Base-by-base conservation (phyloP, 2,797 vertebrate species). In the Chrosomus eos region DNA sequence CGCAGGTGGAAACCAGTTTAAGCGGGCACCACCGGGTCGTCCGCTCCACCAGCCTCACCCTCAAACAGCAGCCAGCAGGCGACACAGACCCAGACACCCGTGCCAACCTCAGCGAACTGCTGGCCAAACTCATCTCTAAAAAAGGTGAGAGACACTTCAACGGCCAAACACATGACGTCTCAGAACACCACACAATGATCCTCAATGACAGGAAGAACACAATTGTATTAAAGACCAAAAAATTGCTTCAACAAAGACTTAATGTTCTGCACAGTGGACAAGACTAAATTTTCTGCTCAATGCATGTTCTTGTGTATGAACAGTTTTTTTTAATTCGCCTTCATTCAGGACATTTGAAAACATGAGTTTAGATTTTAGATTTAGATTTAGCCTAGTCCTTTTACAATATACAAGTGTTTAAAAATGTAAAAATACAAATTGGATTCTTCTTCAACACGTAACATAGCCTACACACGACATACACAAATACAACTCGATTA, bases 111-210 rank as follows among this genome's bases (percentile, higher is more conserved):
- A 95, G 95, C 0, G 95, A 96, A 76, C 92, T 98, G 89, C 92
- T 99, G 88, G 96, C 97, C 83, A 97, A 95, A 91, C 97, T 98
- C 79, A 96, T 99, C 87, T 97, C 94, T 88, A 95, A 96, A 87
- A 99, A 97, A 98, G 97, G 98, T 99, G 90, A 86, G 67, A 45
- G 21, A 43, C 28, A 48, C 9, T 48, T 71, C 1, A 71, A 68
- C 1, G 0, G 8, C 51, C 23, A 68, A 68, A 75, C 26, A n/a
- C 38, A 79, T 31, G 18, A n/a, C 8, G 18, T 58, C 4, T 58
- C 23, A 26, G 53, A 7, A 21, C 18, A 38, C 16, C 5, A 62
- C 3, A 74, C 51, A 31, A 64, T 19, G 19, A 23, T 43, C 51
- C 68, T 23, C 26, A 62, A 73, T 45, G 55, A 36, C 19, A 74